Percentiles rank a stretch among this genome's conserved stretches.
Evolutionary conservation across 2,113 vertebrate species (phyloP).

Genomic region (Ailurus styani): DNA sequence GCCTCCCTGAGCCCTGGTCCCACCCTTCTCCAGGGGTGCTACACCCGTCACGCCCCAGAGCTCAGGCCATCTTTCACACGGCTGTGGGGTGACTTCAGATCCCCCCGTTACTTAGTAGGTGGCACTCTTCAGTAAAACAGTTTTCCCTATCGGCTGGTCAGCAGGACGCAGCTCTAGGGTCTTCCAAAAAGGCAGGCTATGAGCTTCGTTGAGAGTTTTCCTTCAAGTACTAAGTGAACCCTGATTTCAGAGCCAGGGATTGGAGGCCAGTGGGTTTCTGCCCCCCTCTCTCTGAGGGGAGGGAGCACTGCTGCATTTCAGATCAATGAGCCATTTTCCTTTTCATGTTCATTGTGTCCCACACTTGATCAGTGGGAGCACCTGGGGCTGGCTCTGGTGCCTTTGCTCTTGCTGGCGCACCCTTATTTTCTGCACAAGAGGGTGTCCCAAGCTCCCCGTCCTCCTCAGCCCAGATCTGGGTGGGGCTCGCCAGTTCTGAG

Average conservation of each 20-base stretch:
- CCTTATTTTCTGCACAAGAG: not conserved
- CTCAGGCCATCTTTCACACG: not conserved
- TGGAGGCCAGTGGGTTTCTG: not conserved
- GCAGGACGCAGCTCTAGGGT: too few relatives aligned
- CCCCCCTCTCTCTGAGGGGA: not conserved
- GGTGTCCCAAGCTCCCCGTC: not conserved
- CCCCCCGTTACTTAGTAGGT: not conserved
- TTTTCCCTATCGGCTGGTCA: not conserved
- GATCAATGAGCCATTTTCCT: not conserved
- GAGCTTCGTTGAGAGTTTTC: not conserved
- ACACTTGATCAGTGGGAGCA: not conserved
- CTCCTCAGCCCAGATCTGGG: not conserved
- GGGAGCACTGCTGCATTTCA: not conserved
- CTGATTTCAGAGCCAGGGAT: not conserved
- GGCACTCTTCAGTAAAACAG: not conserved
- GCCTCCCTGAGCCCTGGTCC: not conserved
- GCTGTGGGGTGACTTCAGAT: not conserved
- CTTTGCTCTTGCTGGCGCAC: not conserved
- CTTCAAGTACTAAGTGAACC: not conserved
- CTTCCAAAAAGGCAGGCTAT: not conserved
- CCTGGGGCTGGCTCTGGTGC: not conserved
- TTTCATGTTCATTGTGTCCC: not conserved
- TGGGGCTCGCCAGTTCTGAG: not conserved
- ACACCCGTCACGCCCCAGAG: fast-evolving
- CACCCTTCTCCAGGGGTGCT: not conserved